These are phyloP conservation scores for Drosophila kuntzei DNA, from an alignment of 2,888 invertebrate species.

Conservation along the genomic window DNA sequence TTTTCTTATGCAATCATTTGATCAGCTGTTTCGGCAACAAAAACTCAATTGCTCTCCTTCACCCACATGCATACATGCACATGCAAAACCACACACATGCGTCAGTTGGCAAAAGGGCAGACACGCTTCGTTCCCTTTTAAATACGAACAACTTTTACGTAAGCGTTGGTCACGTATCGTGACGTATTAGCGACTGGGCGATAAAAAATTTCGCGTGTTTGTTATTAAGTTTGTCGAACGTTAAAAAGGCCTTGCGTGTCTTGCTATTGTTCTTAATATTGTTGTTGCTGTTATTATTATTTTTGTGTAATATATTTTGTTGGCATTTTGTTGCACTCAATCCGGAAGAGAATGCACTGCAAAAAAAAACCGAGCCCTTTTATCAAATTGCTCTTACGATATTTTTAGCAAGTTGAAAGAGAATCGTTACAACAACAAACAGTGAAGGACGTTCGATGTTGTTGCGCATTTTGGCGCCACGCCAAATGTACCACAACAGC, in stretches of 20 bases:
- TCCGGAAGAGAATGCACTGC: conserved; percentile 33
- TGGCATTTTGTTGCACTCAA: conserved; percentile 12
- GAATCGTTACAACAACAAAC: conserved; percentile 5
- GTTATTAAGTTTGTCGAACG: conserved; percentile 55
- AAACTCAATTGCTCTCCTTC: conserved; percentile 2
- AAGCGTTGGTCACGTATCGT: conserved; percentile 61
- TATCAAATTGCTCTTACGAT: conserved; percentile 22
- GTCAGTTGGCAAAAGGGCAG: conserved; percentile 47
- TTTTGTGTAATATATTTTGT: conserved; percentile 2
- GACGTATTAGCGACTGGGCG: conserved; percentile 74
- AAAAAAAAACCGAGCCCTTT: conserved; percentile 38
- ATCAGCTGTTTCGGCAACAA: conserved; percentile 47
- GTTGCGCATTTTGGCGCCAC: conserved; percentile 46
- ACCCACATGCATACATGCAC: conserved; percentile 1
- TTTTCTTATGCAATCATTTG: conserved; percentile 32
- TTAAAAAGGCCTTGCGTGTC: conserved; percentile 45
- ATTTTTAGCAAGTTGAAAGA: conserved; percentile 28
- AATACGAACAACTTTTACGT: conserved; percentile 58
- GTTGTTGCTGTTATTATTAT: not conserved
- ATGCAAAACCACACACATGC: not conserved
- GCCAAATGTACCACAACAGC: conserved; percentile 40
- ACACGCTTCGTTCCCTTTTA: conserved; percentile 18
- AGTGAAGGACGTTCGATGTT: conserved; percentile 49
- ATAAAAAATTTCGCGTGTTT: conserved; percentile 76
- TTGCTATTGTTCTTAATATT: conserved; percentile 8